Percentiles rank a stretch among this genome's conserved stretches.
Evolutionary conservation across 2,797 vertebrate species (phyloP).

Genomic region (Monodelphis domestica): DNA sequence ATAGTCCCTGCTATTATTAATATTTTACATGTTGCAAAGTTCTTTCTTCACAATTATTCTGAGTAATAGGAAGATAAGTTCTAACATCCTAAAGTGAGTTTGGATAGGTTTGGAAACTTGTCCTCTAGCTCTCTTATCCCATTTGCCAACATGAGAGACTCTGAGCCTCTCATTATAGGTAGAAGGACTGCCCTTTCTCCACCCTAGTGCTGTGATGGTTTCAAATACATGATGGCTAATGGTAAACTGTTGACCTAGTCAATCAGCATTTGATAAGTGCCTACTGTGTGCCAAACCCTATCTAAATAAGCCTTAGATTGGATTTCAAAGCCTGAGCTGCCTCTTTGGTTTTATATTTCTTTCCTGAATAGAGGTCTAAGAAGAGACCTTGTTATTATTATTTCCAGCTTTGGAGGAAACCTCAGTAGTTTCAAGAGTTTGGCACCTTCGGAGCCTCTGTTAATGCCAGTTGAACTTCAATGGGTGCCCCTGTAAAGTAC

Average conservation of each 20-base stretch:
- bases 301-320: background rate
- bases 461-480: background rate
- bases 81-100: no score
- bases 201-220: background rate
- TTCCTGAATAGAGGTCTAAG: background rate
- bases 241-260: background rate
- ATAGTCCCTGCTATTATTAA: background rate
- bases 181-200: background rate
- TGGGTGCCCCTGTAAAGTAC: background rate
- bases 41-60: background rate
- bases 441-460: background rate
- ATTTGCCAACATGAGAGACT: no score
- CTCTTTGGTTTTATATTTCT: background rate
- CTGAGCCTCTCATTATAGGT: no score
- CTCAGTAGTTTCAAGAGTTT: background rate
- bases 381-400: background rate
- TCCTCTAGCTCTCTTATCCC: no score
- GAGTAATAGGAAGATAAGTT: background rate
- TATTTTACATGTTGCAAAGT: background rate
- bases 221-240: background rate
- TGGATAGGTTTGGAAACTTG: no score
- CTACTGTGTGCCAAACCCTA: background rate
- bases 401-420: background rate
- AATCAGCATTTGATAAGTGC: background rate
- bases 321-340: background rate